Evolutionary conservation across 2,113 vertebrate species (phyloP).

Genomic region (Cercocebus atys): DNA sequence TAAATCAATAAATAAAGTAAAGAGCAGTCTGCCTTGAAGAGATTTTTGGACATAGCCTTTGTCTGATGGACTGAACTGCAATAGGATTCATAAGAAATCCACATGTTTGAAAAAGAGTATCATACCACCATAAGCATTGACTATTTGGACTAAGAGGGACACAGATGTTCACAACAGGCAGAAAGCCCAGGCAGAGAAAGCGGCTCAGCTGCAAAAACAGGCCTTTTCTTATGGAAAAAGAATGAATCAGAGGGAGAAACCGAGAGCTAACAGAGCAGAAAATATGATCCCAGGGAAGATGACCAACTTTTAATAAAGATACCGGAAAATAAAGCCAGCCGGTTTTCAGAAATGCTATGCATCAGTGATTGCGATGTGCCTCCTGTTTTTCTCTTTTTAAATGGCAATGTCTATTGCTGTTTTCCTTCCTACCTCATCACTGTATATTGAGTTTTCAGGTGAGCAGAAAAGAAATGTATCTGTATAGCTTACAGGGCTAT

Average conservation of each 20-base stretch:
- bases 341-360: neutral
- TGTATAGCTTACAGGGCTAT: neutral
- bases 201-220: neutral
- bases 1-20: neutral
- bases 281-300: neutral
- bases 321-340: no score
- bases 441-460: neutral
- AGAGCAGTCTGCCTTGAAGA: no score
- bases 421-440: neutral
- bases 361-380: accelerated
- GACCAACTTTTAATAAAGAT: neutral
- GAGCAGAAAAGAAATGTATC: neutral
- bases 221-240: neutral
- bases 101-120: neutral
- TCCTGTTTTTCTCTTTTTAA: neutral
- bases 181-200: neutral
- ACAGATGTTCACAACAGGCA: neutral
- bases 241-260: neutral
- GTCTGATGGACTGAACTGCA: neutral
- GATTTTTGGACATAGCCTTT: neutral
- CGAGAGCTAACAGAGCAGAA: neutral
- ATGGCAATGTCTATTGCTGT: no score
- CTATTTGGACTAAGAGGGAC: neutral
- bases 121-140: neutral
- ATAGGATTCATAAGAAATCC: neutral